Base-by-base conservation (phyloP, 1,140 invertebrate genomes). In the Magallana ariakensis region DNA sequence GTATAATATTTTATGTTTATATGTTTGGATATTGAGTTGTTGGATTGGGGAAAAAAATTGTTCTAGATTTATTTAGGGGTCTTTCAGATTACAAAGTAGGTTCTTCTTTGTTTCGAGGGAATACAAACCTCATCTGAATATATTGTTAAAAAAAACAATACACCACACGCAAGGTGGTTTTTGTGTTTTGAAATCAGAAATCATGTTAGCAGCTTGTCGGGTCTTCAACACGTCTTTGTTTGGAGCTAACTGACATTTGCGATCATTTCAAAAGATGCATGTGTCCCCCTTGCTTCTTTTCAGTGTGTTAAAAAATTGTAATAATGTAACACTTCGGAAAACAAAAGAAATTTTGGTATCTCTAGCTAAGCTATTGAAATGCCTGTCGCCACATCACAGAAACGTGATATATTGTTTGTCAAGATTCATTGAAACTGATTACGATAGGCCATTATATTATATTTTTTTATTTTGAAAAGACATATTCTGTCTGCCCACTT, bases 321-420 rank as follows among this genome's bases (percentile, higher is more conserved):
- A 75, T 75, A 75, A 75, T 75, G 66, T 75, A 33, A 75, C 66
- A 75, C 66, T 10, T 13, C 33, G 26, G 19, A 10, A 75, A 75
- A 75, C 66, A 75, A 75, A 70, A 75, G 66, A 75, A 26, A 33
- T 75, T 19, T 75, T 75, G 66, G 66, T 75, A 75, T 75, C 66
- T 75, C 22, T 75, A 26, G 22, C 33, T 8, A 9, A 4, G 22
- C 66, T 75, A 26, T 75, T 33, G 66, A 75, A 75, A 75, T 75
- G 22, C 22, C 22, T 75, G 66, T 75, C 66, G 22, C 66, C 66
- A 75, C 66, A 33, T 33, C 33, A 26, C 9, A 75, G 66, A 75
- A 75, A 75, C 66, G 33, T 75, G 66, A 75, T 75, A 75, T 75
- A 75, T 75, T 75, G 22, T 75, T 75, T 19, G 66, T 75, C 8